Evolutionary conservation across 2,888 invertebrate species (phyloP).

Genomic region (Strigamia crassipes): DNA sequence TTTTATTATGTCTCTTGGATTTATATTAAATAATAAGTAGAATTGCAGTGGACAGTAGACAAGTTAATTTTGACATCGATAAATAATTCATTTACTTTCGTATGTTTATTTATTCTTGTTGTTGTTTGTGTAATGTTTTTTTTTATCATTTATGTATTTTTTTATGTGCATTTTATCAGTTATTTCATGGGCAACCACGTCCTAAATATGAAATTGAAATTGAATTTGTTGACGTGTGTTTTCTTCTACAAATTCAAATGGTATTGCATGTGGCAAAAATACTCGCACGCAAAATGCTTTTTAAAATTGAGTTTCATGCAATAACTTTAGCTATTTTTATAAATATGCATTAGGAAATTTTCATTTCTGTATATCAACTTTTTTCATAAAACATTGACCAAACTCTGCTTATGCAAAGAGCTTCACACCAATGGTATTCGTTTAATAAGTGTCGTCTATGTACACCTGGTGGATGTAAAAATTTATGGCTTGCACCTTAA

Average conservation of each 20-base stretch:
- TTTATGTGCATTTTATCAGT: background rate
- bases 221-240: background rate
- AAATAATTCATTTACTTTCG: too few relatives aligned
- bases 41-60: too few relatives aligned
- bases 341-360: background rate
- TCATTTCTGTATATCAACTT: background rate
- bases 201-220: background rate
- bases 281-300: background rate
- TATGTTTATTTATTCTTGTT: background rate
- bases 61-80: too few relatives aligned
- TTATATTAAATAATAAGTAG: too few relatives aligned
- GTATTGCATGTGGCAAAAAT: background rate
- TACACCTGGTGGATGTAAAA: background rate
- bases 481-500: background rate
- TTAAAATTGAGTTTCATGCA: background rate
- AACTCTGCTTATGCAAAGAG: background rate
- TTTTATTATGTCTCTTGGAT: too few relatives aligned
- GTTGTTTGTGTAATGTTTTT: background rate
- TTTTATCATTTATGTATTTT: background rate
- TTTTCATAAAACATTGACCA: constrained; percentile 13
- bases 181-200: background rate
- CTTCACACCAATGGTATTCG: background rate
- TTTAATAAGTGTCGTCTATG: background rate
- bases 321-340: background rate
- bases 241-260: background rate